Evolutionary conservation across 2,113 vertebrate genomes (phyloP).

Genomic region (Pantherophis guttatus): DNA sequence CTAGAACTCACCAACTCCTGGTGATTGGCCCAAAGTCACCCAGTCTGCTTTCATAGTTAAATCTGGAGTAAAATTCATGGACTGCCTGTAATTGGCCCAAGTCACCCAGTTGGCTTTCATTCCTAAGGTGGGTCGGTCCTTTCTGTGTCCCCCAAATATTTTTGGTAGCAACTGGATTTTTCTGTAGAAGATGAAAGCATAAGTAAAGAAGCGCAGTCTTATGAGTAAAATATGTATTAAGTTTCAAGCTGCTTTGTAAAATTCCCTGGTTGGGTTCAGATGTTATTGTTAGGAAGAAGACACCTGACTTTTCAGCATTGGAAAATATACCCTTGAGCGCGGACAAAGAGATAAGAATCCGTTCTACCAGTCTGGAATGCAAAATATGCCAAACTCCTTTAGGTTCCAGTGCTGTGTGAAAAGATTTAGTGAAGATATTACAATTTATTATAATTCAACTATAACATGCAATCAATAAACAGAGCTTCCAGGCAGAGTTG

Average conservation of each 20-base stretch:
- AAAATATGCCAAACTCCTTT: not conserved
- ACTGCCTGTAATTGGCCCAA: no score
- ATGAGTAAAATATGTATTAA: not conserved
- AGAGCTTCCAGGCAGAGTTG: not conserved
- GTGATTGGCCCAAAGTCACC: no score
- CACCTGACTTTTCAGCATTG: not conserved
- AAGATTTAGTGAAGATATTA: not conserved
- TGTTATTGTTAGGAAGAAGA: not conserved
- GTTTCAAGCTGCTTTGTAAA: not conserved
- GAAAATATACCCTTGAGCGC: not conserved
- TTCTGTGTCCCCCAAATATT: not conserved
- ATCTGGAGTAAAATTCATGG: fast-evolving
- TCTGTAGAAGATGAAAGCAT: not conserved
- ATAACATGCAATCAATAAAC: not conserved
- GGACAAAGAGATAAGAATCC: not conserved
- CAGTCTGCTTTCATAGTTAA: no score
- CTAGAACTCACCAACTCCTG: not conserved
- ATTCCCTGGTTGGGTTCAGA: not conserved
- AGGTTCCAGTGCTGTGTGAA: not conserved
- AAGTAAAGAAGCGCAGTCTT: not conserved
- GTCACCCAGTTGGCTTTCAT: not conserved
- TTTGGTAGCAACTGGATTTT: not conserved
- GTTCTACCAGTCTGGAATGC: not conserved
- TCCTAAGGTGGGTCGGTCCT: not conserved
- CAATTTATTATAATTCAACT: not conserved